A percentile compares a stretch with the other conserved stretches of the same genome.
phyloP scores from a whole-genome alignment of 2,888 invertebrate species.

The Lamellibrachia satsuma region DNA sequence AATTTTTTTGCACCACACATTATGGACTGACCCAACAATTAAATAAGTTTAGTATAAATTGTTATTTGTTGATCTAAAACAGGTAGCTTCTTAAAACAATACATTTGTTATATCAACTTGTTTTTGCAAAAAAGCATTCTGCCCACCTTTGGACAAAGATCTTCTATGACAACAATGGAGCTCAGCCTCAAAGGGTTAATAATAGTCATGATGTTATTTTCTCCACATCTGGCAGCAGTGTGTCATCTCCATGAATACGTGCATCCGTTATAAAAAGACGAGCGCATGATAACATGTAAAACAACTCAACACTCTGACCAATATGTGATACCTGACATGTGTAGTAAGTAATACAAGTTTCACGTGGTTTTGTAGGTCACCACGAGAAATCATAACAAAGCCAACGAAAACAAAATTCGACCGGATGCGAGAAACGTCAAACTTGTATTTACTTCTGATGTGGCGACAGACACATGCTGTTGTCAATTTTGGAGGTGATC shows the following conservation, averaged over 20 bases:
- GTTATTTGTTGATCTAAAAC: too few species aligned
- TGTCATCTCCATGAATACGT: not conserved
- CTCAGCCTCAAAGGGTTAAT: not conserved
- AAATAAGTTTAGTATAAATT: too few species aligned
- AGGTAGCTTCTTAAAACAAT: not conserved
- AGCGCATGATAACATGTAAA: not conserved
- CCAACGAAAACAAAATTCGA: not conserved
- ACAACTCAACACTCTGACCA: not conserved
- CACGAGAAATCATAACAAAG: not conserved
- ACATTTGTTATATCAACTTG: not conserved
- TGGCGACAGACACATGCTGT: not conserved
- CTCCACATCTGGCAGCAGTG: not conserved
- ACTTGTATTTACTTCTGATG: not conserved
- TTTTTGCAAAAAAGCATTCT: not conserved
- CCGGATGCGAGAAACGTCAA: not conserved
- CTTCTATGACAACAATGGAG: not conserved
- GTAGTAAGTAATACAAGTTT: not conserved
- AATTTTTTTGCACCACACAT: too few species aligned
- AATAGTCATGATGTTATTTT: not conserved
- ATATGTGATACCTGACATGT: not conserved
- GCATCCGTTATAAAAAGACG: not conserved
- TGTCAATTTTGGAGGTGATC: not conserved
- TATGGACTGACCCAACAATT: too few species aligned
- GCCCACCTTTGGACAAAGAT: not conserved
- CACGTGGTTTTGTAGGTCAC: slow-evolving; percentile 17